These are phyloP conservation scores for Falco berigora DNA, from an alignment of 2,797 vertebrate genomes.

Conservation along the genomic window DNA sequence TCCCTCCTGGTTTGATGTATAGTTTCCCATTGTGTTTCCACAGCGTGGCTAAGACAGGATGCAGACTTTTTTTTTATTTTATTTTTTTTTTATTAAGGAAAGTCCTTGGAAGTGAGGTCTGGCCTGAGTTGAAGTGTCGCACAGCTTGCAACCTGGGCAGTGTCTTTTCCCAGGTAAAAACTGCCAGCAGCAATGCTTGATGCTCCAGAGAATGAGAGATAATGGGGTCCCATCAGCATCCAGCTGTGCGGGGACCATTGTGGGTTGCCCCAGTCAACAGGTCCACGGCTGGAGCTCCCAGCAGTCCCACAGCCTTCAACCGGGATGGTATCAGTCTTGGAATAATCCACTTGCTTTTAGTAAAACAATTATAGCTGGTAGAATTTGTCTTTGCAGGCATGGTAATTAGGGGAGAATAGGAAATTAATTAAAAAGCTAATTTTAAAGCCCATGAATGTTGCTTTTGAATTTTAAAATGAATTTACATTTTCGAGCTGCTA, in stretches of 20 bases:
- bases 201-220: background rate
- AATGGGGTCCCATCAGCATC: background rate
- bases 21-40: background rate
- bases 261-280: background rate
- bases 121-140: background rate
- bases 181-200: background rate
- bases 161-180: background rate
- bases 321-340: background rate
- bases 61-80: background rate
- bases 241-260: rapidly evolving
- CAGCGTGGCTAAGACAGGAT: background rate
- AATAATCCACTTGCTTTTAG: background rate
- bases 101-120: background rate
- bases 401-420: background rate
- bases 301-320: background rate
- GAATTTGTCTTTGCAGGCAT: background rate
- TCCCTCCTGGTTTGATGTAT: background rate
- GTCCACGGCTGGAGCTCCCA: background rate
- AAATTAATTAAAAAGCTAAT: conserved; percentile 50
- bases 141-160: background rate
- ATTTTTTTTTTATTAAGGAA: background rate
- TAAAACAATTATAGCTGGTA: background rate
- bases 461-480: background rate
- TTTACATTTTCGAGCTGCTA: background rate
- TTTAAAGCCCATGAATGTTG: background rate